Base-by-base conservation (phyloP, 1,140 invertebrate species). In the Apocrypta bakeri region DNA sequence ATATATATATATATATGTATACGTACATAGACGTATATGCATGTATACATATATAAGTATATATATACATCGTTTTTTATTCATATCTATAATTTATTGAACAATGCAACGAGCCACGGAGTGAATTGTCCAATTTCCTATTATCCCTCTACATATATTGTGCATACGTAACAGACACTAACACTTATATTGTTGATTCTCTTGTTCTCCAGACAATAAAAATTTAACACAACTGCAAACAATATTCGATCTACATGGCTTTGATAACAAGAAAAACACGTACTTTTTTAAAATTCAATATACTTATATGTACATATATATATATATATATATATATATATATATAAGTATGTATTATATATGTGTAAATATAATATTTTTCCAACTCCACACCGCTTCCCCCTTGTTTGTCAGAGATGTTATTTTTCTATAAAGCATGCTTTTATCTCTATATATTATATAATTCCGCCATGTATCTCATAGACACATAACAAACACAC, bases 351-450 rank as follows among this genome's bases (percentile, higher is more conserved):
- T 37, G 33, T 37, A 37, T 37, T 37, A 37, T 37, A 37, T 9
- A 37, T 37, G 9, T 37, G 9, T 37, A 37, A 4, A 37, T 37
- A 37, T 37, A 21, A 56, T 74, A 66, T 77, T 83, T 77, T 82
- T 85, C 85, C 86, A 88, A 88, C 88, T 89, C 86, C 88, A 90
- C 88, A 87, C 86, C 86, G 86, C 86, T 85, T 87, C 86, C 84
- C 33, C 78, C 84, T 82, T 86, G 64, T 87, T 84, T 87, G 78
- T 86, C 83, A 85, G 83, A 90, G 74, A 87, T 85, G 86, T 89
- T 89, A 88, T 89, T 90, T 89, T 89, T 89, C 85, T 89, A n/a
- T n/a, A 25, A 90, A 84, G 89, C 89, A 89, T 90, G 89, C 86
- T 88, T 87, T 82, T 87, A 84, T 83, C 48, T 78, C 40, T 79